phyloP scores from a whole-genome alignment of 2,888 invertebrate genomes.

The Microplitis deprimator region DNA sequence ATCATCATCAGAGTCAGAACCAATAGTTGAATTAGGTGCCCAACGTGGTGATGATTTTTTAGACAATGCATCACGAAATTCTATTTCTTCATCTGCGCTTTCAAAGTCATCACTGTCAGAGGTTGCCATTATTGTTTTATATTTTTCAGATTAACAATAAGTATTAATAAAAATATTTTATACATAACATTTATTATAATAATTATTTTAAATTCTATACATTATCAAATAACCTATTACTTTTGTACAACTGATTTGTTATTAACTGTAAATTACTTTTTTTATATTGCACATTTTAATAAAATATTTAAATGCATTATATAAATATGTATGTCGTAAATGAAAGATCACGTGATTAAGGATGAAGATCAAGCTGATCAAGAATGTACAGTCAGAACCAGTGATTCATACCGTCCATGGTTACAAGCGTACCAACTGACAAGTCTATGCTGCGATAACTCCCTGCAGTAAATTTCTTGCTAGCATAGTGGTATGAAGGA shows the following conservation, averaged over 20 bases:
- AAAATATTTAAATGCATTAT: neutral
- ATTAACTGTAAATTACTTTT: neutral
- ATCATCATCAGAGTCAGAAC: conserved; percentile 67
- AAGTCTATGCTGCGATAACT: too few relatives aligned
- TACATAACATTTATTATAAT: neutral
- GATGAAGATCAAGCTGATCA: too few relatives aligned
- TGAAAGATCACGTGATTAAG: neutral
- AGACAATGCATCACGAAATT: conserved; percentile 50
- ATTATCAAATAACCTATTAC: neutral
- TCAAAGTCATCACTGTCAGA: conserved; percentile 85
- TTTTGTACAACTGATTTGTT: neutral
- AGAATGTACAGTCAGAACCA: too few relatives aligned
- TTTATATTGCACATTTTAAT: neutral
- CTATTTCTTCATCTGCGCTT: conserved; percentile 82
- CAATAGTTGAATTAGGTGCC: conserved; percentile 54
- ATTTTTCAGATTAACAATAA: neutral
- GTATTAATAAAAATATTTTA: neutral
- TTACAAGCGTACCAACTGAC: too few relatives aligned
- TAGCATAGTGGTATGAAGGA: too few relatives aligned
- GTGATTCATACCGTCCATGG: too few relatives aligned
- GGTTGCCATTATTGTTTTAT: conserved; percentile 74
- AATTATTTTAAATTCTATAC: too few relatives aligned
- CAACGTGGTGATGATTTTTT: conserved; percentile 38
- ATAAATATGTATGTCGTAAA: neutral
- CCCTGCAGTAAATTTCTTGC: too few relatives aligned